Conservation (phyloP, 2,797 vertebrate species). For the Capromys pilorides region DNA sequence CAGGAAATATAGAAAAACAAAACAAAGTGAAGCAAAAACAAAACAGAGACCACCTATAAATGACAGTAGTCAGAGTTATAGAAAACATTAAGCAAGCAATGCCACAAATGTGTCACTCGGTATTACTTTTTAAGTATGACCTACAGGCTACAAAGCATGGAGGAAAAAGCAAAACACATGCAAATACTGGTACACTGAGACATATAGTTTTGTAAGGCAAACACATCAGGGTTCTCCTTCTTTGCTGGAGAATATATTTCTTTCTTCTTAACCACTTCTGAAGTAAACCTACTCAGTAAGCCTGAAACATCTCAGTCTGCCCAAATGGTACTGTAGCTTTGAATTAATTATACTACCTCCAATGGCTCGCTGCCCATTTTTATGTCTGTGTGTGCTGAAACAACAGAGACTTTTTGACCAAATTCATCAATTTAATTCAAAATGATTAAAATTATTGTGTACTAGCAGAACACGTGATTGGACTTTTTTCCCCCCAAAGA, state of each 20-base stretch:
- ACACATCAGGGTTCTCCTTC: neutral
- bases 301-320: neutral
- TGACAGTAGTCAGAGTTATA: neutral
- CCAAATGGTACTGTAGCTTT: neutral
- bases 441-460: neutral
- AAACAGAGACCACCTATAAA: neutral
- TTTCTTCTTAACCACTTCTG: neutral
- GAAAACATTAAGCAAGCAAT: neutral
- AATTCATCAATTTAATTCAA: conserved; percentile 51
- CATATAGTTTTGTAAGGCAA: neutral
- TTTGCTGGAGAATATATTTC: neutral
- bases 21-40: neutral
- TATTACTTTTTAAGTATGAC: neutral
- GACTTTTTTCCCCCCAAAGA: neutral
- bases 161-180: neutral
- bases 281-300: neutral
- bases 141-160: neutral
- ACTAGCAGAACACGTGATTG: conserved; percentile 1
- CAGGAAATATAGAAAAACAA: neutral
- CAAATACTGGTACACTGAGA: neutral
- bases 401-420: neutral
- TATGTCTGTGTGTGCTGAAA: neutral
- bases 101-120: neutral
- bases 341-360: neutral
- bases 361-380: neutral